A percentile compares a stretch with the other conserved stretches of the same genome.
Evolutionary conservation across 2,888 invertebrate species (phyloP).

Genomic region (Tetragonula carbonaria): DNA sequence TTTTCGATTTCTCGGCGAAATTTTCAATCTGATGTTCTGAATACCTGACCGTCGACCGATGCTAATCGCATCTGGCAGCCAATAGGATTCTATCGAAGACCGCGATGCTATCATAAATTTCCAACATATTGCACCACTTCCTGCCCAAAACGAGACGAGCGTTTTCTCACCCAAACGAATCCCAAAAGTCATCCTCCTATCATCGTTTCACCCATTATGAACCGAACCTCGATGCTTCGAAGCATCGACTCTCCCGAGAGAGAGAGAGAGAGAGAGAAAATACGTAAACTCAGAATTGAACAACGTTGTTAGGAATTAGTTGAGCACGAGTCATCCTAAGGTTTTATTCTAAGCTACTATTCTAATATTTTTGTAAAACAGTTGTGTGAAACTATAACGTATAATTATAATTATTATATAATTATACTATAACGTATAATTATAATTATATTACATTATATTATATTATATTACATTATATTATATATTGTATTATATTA

Average conservation of each 20-base stretch:
- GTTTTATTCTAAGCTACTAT: too few species aligned
- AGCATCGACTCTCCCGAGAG: background rate
- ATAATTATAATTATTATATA: too few species aligned
- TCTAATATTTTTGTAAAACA: too few species aligned
- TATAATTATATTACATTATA: too few species aligned
- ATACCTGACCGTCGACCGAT: background rate
- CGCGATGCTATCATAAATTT: slow-evolving; percentile 2
- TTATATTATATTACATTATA: too few species aligned
- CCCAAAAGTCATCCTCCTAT: slow-evolving; percentile 11
- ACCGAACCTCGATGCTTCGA: background rate
- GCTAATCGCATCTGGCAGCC: background rate
- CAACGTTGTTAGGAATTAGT: too few species aligned
- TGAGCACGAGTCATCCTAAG: too few species aligned
- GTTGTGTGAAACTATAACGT: too few species aligned
- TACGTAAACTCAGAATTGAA: background rate
- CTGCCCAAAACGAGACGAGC: slow-evolving; percentile 2
- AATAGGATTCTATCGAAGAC: background rate
- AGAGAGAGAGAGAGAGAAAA: background rate
- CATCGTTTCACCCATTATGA: slow-evolving; percentile 9
- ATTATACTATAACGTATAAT: too few species aligned
- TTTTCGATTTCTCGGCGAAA: background rate
- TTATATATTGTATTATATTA: too few species aligned
- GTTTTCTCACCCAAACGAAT: slow-evolving; percentile 5
- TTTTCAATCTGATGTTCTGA: too few species aligned
- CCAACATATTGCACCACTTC: slow-evolving; percentile 2